phyloP scores from a whole-genome alignment of 2,113 vertebrate species.

The Onychorhynchus coronatus region DNA sequence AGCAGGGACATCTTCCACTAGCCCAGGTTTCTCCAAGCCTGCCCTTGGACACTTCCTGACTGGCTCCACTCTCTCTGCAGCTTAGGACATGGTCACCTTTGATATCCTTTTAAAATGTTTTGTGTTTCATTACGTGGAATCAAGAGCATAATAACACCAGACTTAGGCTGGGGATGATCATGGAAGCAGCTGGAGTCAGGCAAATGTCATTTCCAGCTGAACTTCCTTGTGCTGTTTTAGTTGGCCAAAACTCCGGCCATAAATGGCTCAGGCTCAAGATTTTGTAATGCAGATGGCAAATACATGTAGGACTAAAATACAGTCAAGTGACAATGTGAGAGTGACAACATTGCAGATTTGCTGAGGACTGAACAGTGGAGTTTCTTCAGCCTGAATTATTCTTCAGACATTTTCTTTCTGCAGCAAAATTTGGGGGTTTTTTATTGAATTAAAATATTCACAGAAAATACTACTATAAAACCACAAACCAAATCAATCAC shows the following conservation, averaged over 20 bases:
- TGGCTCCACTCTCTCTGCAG: background rate
- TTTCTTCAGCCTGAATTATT: background rate
- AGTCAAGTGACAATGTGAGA: accelerated
- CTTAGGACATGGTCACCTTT: background rate
- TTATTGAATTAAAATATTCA: background rate
- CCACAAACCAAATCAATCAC: background rate
- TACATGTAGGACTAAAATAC: no score
- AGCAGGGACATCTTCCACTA: background rate
- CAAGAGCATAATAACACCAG: accelerated
- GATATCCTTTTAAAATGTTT: background rate
- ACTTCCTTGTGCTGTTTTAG: background rate
- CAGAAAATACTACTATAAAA: background rate
- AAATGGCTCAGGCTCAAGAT: background rate
- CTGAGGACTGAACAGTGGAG: background rate
- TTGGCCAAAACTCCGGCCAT: background rate
- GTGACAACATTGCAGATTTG: accelerated
- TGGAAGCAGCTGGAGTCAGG: background rate
- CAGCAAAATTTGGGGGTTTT: background rate
- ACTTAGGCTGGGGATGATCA: accelerated
- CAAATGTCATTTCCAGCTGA: background rate
- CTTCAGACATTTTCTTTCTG: background rate
- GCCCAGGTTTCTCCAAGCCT: background rate
- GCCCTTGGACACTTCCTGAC: background rate
- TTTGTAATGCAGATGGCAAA: background rate
- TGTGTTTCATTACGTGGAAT: background rate